These are phyloP conservation scores for Anaspis maculata DNA, from an alignment of 2,888 invertebrate species.

Conservation along the genomic window DNA sequence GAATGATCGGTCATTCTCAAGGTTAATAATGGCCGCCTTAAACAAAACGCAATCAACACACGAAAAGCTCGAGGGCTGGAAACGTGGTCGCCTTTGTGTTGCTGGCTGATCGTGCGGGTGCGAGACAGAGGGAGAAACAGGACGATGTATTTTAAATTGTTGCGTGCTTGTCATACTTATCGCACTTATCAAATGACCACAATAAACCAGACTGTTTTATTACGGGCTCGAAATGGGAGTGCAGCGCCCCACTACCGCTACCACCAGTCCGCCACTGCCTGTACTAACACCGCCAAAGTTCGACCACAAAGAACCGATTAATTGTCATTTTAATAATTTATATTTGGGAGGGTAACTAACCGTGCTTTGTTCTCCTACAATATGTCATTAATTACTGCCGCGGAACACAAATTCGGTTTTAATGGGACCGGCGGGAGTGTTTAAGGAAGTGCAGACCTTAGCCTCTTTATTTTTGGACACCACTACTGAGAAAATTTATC, in stretches of 20 bases:
- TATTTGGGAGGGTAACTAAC: too few species aligned
- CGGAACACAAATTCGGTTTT: too few species aligned
- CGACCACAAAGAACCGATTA: neutral
- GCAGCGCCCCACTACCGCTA: neutral
- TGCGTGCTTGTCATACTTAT: conserved; percentile 35
- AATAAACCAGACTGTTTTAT: conserved; percentile 35
- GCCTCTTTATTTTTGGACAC: too few species aligned
- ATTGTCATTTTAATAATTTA: too few species aligned
- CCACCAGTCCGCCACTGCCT: neutral
- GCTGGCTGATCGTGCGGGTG: conserved; percentile 6
- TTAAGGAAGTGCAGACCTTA: too few species aligned
- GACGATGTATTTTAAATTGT: conserved; percentile 28
- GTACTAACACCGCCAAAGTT: neutral
- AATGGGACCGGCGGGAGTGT: too few species aligned
- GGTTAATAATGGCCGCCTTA: conserved; percentile 30
- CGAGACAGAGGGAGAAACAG: conserved; percentile 15
- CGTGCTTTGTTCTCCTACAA: too few species aligned
- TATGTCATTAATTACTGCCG: too few species aligned
- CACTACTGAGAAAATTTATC: too few species aligned
- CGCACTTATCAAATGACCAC: conserved; percentile 37
- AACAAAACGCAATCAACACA: conserved; percentile 31
- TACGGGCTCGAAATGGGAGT: conserved; percentile 17
- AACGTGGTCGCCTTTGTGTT: too few species aligned
- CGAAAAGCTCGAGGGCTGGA: too few species aligned
- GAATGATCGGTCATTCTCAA: conserved; percentile 37